Conservation (phyloP, 2,113 vertebrate species). For the Cyprinus carpio region DNA sequence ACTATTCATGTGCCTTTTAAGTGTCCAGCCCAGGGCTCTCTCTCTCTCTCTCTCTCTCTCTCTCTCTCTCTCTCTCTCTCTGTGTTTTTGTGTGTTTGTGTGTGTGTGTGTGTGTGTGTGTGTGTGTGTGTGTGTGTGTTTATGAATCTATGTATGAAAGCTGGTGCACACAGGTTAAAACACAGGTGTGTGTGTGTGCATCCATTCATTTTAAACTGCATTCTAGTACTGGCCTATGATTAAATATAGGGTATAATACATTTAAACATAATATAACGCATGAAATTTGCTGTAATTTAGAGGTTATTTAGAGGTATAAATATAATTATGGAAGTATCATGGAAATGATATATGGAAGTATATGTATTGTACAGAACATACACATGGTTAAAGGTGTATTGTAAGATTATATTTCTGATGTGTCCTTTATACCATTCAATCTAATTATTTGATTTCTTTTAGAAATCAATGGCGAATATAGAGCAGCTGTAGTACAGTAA, state of each 20-base stretch:
- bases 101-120: conserved; percentile 27
- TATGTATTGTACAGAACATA: background rate
- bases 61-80: too few species aligned
- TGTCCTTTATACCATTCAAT: background rate
- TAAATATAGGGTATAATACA: background rate
- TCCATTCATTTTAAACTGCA: background rate
- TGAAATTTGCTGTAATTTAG: background rate
- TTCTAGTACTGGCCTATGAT: too few species aligned
- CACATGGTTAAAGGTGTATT: background rate
- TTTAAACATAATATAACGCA: background rate
- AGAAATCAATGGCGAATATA: background rate
- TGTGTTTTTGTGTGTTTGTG: too few species aligned
- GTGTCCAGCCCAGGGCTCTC: conserved; percentile 79
- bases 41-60: too few species aligned
- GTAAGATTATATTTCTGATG: background rate
- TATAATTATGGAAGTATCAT: background rate
- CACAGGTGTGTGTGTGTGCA: conserved; percentile 2
- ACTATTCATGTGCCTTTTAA: conserved; percentile 89
- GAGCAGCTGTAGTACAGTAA: background rate
- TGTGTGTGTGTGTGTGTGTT: conserved; percentile 49
- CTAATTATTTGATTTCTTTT: background rate
- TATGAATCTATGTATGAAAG: conserved; percentile 23
- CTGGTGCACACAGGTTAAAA: background rate
- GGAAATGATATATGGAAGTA: too few species aligned
- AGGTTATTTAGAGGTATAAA: too few species aligned